Conservation (phyloP, 2,888 invertebrate genomes). For the Tricholauxania praeusta region DNA sequence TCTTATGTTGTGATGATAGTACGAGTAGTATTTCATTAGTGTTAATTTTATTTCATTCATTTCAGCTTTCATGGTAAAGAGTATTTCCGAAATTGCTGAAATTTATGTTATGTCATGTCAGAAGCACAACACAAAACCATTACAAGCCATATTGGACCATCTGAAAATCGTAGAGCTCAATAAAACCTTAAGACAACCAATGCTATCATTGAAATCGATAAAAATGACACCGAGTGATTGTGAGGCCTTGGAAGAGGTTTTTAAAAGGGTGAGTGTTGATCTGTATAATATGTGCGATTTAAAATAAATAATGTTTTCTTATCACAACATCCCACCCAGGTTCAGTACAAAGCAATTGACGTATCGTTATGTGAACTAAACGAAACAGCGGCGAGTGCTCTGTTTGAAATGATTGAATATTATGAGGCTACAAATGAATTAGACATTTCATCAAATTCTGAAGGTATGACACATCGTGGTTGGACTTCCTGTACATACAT, state of each 20-base stretch:
- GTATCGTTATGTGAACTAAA: constrained; percentile 64
- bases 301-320: neutral
- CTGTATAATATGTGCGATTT: neutral
- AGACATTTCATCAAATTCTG: constrained; percentile 81
- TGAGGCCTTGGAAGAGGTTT: constrained; percentile 87
- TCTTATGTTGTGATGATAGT: neutral
- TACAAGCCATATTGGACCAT: constrained; percentile 78
- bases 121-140: constrained; percentile 77
- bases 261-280: constrained; percentile 72
- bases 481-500: constrained; percentile 81
- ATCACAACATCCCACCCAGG: constrained; percentile 50
- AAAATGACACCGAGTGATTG: constrained; percentile 76
- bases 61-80: constrained; percentile 60
- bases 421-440: constrained; percentile 85
- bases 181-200: constrained; percentile 70
- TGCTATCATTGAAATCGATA: constrained; percentile 73
- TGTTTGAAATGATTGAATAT: constrained; percentile 94
- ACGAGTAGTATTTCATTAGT: neutral
- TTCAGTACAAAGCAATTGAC: constrained; percentile 67
- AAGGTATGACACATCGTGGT: constrained; percentile 78
- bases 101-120: constrained; percentile 81
- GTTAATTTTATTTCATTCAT: constrained; percentile 33
- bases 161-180: constrained; percentile 72
- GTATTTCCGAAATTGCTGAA: constrained; percentile 77
- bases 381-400: constrained; percentile 75